These are phyloP conservation scores for Drosophila atripex DNA, from an alignment of 2,888 invertebrate genomes.

Conservation along the genomic window DNA sequence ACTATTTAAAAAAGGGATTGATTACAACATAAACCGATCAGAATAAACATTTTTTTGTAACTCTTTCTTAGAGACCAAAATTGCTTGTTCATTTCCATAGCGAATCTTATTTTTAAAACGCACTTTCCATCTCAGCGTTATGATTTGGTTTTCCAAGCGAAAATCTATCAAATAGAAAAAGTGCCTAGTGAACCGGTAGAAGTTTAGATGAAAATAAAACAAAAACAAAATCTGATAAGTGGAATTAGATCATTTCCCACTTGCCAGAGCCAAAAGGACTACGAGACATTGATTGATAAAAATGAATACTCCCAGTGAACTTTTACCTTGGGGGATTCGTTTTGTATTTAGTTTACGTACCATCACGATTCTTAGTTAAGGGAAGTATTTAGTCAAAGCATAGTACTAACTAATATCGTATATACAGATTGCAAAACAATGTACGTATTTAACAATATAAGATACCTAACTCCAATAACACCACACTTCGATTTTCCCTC, in stretches of 20 bases:
- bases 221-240: not conserved
- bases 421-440: slow-evolving; percentile 7
- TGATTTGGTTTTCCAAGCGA: not conserved
- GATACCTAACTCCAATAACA: slow-evolving; percentile 30
- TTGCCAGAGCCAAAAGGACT: slow-evolving; percentile 6
- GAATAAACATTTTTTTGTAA: too few species aligned
- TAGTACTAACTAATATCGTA: slow-evolving; percentile 8
- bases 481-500: slow-evolving; percentile 35
- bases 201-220: slow-evolving; percentile 17
- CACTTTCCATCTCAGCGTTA: not conserved
- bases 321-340: slow-evolving; percentile 31
- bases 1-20: slow-evolving; percentile 2
- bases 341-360: slow-evolving; percentile 43
- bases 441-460: slow-evolving; percentile 16
- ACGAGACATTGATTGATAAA: not conserved
- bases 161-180: slow-evolving; percentile 52
- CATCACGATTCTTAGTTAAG: slow-evolving; percentile 39
- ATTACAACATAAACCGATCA: not conserved
- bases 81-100: too few species aligned
- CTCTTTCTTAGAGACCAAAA: not conserved
- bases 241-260: slow-evolving; percentile 12
- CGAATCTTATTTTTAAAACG: too few species aligned
- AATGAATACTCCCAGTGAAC: not conserved
- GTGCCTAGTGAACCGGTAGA: slow-evolving; percentile 62
- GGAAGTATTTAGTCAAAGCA: slow-evolving; percentile 48